A percentile compares a stretch with the other conserved stretches of the same genome.
Conservation (phyloP, 92 coral and sea anemone species). For the Parazoanthus atlanticus region DNA sequence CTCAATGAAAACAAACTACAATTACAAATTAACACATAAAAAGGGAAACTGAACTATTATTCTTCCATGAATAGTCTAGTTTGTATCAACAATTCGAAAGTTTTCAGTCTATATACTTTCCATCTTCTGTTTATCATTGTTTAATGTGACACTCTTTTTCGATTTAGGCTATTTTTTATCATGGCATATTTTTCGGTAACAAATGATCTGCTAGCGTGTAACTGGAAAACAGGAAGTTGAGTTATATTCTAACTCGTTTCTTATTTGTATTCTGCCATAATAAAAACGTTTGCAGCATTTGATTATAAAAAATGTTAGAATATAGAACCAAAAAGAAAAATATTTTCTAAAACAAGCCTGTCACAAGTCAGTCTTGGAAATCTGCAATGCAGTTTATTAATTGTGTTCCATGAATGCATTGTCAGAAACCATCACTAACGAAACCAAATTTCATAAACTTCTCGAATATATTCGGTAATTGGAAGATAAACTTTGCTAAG, state of each 20-base stretch:
- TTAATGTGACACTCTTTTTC: neutral
- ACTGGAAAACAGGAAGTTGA: neutral
- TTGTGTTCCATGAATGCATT: no score
- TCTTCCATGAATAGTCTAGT: neutral
- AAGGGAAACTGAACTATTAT: neutral
- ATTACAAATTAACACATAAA: neutral
- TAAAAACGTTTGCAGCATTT: neutral
- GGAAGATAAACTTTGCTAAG: neutral
- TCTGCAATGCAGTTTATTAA: no score
- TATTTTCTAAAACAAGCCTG: no score
- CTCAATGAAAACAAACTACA: neutral
- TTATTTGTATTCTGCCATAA: neutral
- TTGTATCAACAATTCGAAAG: neutral
- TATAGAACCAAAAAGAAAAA: no score
- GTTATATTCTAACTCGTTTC: no score
- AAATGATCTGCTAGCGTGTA: neutral
- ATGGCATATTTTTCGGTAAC: neutral
- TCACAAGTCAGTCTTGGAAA: no score
- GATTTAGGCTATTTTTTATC: neutral
- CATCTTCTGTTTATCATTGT: neutral
- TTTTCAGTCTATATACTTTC: neutral
- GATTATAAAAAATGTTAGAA: neutral
- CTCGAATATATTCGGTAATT: no score
- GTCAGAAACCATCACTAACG: no score
- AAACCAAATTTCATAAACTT: neutral